Conservation (phyloP, 2,888 invertebrate genomes). For the Pandemis cinnamomeana region DNA sequence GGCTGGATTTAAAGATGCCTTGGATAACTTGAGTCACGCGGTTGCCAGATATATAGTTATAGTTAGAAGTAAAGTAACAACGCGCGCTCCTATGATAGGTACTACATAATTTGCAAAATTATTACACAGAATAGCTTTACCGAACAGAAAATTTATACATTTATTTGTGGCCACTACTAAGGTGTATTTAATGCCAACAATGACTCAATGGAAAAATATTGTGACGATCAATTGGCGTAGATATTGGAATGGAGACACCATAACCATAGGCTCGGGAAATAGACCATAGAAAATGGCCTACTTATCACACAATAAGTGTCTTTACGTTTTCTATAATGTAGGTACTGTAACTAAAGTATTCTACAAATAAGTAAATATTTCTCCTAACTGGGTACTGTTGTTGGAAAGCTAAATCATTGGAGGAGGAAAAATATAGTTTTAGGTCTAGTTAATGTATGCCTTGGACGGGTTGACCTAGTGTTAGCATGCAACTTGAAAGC, state of each 20-base stretch:
- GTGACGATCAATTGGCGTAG: too few species aligned
- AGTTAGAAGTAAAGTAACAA: too few species aligned
- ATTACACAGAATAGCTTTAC: too few species aligned
- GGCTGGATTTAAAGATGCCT: too few species aligned
- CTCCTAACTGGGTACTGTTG: not conserved
- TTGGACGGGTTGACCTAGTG: constrained; percentile 73
- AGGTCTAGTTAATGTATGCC: constrained; percentile 30
- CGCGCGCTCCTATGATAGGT: too few species aligned
- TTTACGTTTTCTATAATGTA: constrained; percentile 6
- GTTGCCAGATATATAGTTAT: too few species aligned
- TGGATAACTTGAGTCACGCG: too few species aligned
- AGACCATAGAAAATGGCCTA: constrained; percentile 36
- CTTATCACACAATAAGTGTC: constrained; percentile 15
- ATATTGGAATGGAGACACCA: constrained; percentile 10
- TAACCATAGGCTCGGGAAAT: constrained; percentile 29
- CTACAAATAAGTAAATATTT: constrained; percentile 12
- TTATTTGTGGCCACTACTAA: too few species aligned
- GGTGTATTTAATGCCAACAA: too few species aligned
- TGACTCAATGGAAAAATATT: too few species aligned
- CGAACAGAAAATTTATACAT: too few species aligned
- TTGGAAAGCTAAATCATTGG: constrained; percentile 4
- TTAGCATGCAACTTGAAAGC: constrained; percentile 72
- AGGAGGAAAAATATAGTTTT: constrained; percentile 11
- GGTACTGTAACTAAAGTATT: not conserved
- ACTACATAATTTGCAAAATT: too few species aligned